Evolutionary conservation across 1,140 invertebrate species (phyloP), one percentile per base, ranked within the genome.

Genomic region (Phymastichus coffea): DNA sequence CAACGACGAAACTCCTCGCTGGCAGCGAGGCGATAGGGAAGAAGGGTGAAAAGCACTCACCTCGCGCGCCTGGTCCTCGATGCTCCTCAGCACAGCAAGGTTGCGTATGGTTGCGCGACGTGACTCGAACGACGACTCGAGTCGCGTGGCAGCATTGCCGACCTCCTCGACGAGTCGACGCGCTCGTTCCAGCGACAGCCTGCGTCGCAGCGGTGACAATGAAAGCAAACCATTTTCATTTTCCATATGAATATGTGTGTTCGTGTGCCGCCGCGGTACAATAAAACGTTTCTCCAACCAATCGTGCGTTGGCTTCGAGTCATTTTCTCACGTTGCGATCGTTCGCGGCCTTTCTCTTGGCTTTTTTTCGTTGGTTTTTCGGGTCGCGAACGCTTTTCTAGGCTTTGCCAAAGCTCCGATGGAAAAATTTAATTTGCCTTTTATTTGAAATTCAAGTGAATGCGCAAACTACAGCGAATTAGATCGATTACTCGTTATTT

Each of bases 61-160:
- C 76, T 80, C 78, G 51, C 72, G 68, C 30, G 77, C 77, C 44
- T 79, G 77, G 59, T 80, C 77, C 67, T 80, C 76, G 70, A 80
- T 80, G 51, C 74, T 80, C 26, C 76, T 66, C 22, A 79, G 63
- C 52, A 80, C 77, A 17, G 75, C 73, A 57, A 80, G 70, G 63
- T 80, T 80, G 55, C 77, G 71, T 49, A 80, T 79, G 49, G 75
- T 79, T 17, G 77, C 74, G 26, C 78, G 74, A 38, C 77, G 70
- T 12, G 76, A 73, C 64, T 80, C 78, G 67, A 79, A 79, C 48
- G 76, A 79, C 23, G 70, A 75, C 65, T 80, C 78, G 41, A 80
- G 62, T 57, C 78, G 70, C 62, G 74, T 70, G 37, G 77, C 74
- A n/a, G 76, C 76, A 57, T 77, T 79, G 10, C 71, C 74, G 38